These are phyloP conservation scores for Brienomyrus brachyistius DNA, from an alignment of 2,113 vertebrate genomes.

Conservation along the genomic window DNA sequence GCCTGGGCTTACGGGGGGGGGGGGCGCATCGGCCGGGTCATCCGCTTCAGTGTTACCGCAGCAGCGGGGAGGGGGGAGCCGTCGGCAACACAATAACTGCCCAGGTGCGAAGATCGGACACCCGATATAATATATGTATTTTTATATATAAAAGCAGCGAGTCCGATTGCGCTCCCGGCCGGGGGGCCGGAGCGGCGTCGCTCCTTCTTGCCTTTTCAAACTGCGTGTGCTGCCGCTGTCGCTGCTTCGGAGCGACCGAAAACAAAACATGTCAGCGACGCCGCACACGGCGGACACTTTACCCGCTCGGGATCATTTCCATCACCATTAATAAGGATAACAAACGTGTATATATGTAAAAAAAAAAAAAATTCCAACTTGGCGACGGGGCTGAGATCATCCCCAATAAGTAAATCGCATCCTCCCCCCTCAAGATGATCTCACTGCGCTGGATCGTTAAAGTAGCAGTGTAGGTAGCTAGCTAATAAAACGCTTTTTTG, in stretches of 20 bases:
- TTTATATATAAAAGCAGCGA: too few relatives aligned
- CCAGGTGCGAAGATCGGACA: background rate
- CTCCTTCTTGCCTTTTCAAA: conserved; percentile 8
- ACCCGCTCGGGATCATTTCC: background rate
- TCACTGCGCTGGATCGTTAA: conserved; percentile 4
- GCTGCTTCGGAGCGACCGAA: background rate
- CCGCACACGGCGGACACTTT: background rate
- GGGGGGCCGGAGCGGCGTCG: background rate
- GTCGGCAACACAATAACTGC: background rate
- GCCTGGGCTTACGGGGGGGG: background rate
- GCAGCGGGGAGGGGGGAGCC: background rate
- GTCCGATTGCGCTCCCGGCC: background rate
- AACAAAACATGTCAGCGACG: conserved; percentile 23
- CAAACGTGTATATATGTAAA: background rate
- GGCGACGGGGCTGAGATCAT: background rate
- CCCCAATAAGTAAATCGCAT: background rate
- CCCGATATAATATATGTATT: background rate
- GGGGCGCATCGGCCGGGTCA: background rate
- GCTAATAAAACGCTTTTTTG: background rate
- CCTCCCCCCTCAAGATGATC: background rate
- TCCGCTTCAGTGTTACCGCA: background rate
- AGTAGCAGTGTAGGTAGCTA: conserved; percentile 7
- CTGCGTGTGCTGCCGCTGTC: conserved; percentile 10
- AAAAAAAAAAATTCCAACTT: background rate
- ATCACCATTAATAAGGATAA: background rate